Base-by-base conservation (phyloP, 2,113 vertebrate species). In the Spermophilus dauricus region DNA sequence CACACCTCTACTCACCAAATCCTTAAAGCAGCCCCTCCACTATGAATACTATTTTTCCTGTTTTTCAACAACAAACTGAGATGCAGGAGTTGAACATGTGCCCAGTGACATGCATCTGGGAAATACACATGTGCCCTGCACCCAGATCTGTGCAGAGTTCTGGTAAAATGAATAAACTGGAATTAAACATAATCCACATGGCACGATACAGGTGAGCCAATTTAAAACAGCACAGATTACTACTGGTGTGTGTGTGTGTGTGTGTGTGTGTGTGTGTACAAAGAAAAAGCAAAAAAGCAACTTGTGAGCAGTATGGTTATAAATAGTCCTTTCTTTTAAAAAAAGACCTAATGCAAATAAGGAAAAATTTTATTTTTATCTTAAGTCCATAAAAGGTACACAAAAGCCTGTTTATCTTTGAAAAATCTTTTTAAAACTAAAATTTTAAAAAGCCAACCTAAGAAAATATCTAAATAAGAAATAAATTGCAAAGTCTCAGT, bases 121-220 rank as follows among this genome's bases (percentile, higher is more conserved):
- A 89, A 93, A 95, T 89, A 39, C 53, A 91, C 0, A n/a, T 78
- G 37, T 67, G 32, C 45, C 91, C 83, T 86, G 75, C 65, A 93
- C 96, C 61, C n/a, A 93, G 37, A 82, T 82, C 51, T 95, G 56
- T 56, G 42, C 75, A 70, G 16, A 76, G 39, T 73, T 92, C 28
- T 93, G 76, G 32, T n/a, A 72, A 96, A 92, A 84, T 14, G 32
- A 93, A 81, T 61, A 81, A 84, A 81, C 39, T 39, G 26, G 37
- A 51, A 32, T 63, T 51, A 76, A 26, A 65, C 37, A 77, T 48
- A 58, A 58, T n/a, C 32, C 86, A 72, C 85, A 92, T 61, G 76
- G 83, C 86, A 89, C 65, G 58, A 82, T 17, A 39, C 58, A 92
- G 69, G 39, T 61, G 73, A 77, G 34, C 34, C 65, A 86, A 48